Conservation (phyloP, 2,888 invertebrate species). For the Diarsia brunnea region DNA sequence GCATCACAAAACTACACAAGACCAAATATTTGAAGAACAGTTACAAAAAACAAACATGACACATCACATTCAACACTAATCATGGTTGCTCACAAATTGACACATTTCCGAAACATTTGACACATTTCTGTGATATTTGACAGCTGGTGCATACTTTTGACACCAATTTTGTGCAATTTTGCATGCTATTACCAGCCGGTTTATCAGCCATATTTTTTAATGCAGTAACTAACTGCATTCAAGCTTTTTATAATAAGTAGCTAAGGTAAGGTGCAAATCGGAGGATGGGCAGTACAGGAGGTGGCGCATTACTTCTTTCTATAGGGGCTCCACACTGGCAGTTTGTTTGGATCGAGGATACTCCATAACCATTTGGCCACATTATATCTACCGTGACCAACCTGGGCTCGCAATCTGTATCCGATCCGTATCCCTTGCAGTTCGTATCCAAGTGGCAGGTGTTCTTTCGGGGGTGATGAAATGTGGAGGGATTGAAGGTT, state of each 20-base stretch:
- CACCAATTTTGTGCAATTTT: conserved; percentile 25
- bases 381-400: too few relatives aligned
- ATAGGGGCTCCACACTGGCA: too few relatives aligned
- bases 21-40: conserved; percentile 16
- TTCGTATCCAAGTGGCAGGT: too few relatives aligned
- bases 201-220: neutral
- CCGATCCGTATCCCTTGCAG: too few relatives aligned
- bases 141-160: conserved; percentile 13
- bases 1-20: conserved; percentile 24
- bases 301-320: too few relatives aligned
- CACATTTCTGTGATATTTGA: conserved; percentile 32
- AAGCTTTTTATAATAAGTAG: neutral
- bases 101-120: conserved; percentile 38
- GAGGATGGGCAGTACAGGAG: too few relatives aligned
- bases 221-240: neutral
- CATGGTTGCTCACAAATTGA: conserved; percentile 41
- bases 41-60: conserved; percentile 36
- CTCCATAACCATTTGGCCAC: too few relatives aligned
- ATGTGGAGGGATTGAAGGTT: too few relatives aligned
- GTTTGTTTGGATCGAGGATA: too few relatives aligned
- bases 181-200: conserved; percentile 7
- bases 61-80: conserved; percentile 29
- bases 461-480: too few relatives aligned
- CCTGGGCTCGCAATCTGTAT: too few relatives aligned
- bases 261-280: too few relatives aligned